Conservation (phyloP, 2,888 invertebrate species). For the Idaea aversata region DNA sequence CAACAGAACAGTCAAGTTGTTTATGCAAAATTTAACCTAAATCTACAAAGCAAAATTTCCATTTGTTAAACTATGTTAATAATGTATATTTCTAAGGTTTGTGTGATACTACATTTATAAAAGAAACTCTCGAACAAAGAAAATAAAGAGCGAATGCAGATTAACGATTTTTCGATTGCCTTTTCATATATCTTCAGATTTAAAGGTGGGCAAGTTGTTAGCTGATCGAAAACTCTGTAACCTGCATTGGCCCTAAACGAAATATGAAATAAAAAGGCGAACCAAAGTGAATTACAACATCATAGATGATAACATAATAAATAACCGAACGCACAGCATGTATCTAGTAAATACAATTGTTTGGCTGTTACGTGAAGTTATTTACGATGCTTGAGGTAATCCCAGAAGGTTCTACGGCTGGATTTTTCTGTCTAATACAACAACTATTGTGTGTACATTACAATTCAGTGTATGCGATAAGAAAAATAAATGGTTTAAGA, state of each 20-base stretch:
- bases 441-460: conserved; percentile 18
- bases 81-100: neutral
- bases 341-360: conserved; percentile 22
- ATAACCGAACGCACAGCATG: conserved; percentile 32
- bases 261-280: neutral
- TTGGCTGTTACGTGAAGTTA: conserved; percentile 29
- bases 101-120: neutral
- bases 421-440: conserved; percentile 22
- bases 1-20: neutral
- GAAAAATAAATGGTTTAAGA: conserved; percentile 12
- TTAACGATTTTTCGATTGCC: neutral
- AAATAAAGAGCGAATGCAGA: neutral
- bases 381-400: conserved; percentile 35
- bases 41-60: neutral
- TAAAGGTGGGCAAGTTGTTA: neutral
- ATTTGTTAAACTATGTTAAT: neutral
- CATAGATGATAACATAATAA: conserved; percentile 37
- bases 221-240: neutral
- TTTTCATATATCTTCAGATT: neutral
- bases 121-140: neutral
- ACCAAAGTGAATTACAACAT: conserved; percentile 48
- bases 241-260: neutral
- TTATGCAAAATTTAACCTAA: conserved; percentile 1
- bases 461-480: conserved; percentile 16
- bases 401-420: conserved; percentile 36